These are phyloP conservation scores for Gobius niger DNA, from an alignment of 2,113 vertebrate species.

Conservation along the genomic window DNA sequence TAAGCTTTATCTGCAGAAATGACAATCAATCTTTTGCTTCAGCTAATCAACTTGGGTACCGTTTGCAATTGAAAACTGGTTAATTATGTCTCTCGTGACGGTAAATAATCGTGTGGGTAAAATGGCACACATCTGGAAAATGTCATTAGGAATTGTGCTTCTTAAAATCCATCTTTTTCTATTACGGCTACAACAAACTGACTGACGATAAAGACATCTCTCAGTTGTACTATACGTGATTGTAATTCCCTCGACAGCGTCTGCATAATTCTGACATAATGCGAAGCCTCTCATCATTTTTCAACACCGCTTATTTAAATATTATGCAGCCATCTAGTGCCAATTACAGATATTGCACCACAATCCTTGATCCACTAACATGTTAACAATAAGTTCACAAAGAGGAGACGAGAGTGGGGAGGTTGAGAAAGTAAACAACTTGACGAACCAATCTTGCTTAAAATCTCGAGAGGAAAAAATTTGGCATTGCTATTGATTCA, in stretches of 20 bases:
- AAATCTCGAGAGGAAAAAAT: constrained; percentile 64
- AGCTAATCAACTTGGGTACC: constrained; percentile 14
- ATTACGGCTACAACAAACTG: constrained; percentile 42
- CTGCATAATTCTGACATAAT: constrained; percentile 37
- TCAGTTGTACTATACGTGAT: constrained; percentile 22
- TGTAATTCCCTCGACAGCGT: constrained; percentile 23
- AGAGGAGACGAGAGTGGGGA: constrained; percentile 50
- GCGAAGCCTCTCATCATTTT: constrained; percentile 47
- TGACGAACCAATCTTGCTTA: constrained; percentile 60
- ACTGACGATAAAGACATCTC: constrained; percentile 37
- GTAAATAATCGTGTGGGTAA: constrained; percentile 55
- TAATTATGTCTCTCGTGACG: constrained; percentile 22
- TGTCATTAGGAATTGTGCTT: constrained; percentile 75
- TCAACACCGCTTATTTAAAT: constrained; percentile 70
- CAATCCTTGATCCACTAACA: constrained; percentile 65
- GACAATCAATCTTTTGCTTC: constrained; percentile 11
- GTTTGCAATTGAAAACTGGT: constrained; percentile 35
- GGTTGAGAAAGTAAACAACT: constrained; percentile 59
- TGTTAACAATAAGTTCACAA: constrained; percentile 63
- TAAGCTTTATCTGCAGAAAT: constrained; percentile 40
- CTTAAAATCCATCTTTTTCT: constrained; percentile 59
- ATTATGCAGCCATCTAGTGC: constrained; percentile 84
- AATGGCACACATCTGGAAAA: constrained; percentile 48
- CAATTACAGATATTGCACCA: constrained; percentile 80
- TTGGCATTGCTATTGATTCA: constrained; percentile 63